Evolutionary conservation across 1,140 invertebrate species (phyloP).

Genomic region (Bacillus rossius): DNA sequence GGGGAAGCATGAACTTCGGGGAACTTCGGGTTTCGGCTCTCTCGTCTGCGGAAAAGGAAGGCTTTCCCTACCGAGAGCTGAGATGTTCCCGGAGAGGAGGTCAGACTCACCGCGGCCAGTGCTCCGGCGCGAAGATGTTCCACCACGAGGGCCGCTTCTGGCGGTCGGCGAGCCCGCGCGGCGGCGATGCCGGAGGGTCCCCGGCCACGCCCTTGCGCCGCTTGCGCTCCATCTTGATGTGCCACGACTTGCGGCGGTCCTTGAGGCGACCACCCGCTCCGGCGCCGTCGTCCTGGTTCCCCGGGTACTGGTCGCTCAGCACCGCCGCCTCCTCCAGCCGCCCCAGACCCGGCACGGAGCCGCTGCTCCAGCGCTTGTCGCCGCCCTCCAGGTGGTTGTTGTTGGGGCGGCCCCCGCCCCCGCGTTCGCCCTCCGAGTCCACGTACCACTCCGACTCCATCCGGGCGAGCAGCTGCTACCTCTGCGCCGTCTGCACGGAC

Average conservation of each 20-base stretch:
- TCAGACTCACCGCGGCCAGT: slow-evolving; percentile 54
- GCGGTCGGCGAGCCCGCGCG: slow-evolving; percentile 35
- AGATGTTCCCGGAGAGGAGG: no score
- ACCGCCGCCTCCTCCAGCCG: slow-evolving; percentile 33
- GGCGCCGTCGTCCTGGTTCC: slow-evolving; percentile 40
- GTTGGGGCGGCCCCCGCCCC: slow-evolving; percentile 1
- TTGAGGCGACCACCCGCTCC: slow-evolving; percentile 41
- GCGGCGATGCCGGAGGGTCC: slow-evolving; percentile 35
- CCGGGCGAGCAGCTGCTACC: neutral
- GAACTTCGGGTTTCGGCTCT: no score
- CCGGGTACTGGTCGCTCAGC: neutral
- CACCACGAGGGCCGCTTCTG: slow-evolving; percentile 79
- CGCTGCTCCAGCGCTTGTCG: slow-evolving; percentile 40
- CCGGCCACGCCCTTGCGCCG: slow-evolving; percentile 53
- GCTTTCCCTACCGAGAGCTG: no score
- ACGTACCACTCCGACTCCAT: slow-evolving; percentile 15
- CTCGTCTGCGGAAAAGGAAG: no score
- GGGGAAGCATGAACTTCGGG: no score
- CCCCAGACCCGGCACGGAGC: slow-evolving; percentile 41
- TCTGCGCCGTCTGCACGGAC: neutral
- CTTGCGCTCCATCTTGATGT: slow-evolving; percentile 61
- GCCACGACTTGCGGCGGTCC: slow-evolving; percentile 63
- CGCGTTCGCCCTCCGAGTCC: neutral
- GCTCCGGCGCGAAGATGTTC: slow-evolving; percentile 74
- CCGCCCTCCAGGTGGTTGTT: slow-evolving; percentile 21